These are phyloP conservation scores for Toxostoma redivivum DNA, from an alignment of 2,113 vertebrate genomes.

Conservation along the genomic window DNA sequence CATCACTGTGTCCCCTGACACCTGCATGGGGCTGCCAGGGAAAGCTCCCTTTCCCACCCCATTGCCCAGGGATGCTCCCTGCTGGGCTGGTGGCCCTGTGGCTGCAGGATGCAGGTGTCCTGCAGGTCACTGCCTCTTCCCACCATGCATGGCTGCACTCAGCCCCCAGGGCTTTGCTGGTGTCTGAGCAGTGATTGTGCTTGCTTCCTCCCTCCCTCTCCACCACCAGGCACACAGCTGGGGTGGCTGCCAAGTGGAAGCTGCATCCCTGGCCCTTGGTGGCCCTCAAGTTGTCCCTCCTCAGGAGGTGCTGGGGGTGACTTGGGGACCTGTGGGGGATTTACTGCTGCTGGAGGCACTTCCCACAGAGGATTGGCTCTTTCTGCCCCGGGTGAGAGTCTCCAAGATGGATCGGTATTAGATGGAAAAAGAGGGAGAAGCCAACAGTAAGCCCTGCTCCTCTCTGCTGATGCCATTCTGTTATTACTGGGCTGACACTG, in stretches of 20 bases:
- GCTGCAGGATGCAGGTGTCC: not conserved
- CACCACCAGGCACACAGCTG: no score
- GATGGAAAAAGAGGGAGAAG: not conserved
- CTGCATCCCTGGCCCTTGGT: not conserved
- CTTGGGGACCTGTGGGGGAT: not conserved
- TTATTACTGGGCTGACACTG: not conserved
- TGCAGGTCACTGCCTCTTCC: not conserved
- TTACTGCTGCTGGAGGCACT: not conserved
- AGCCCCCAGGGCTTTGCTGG: accelerated
- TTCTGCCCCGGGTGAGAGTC: accelerated
- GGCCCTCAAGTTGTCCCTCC: not conserved
- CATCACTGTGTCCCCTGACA: not conserved
- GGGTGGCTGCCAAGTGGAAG: not conserved
- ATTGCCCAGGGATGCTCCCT: not conserved
- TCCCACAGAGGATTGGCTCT: not conserved
- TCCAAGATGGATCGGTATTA: not conserved
- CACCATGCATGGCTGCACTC: accelerated
- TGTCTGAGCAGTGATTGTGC: not conserved
- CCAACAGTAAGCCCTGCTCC: accelerated
- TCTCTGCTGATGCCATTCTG: not conserved
- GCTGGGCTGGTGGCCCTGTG: not conserved
- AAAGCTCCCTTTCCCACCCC: not conserved
- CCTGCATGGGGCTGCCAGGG: not conserved
- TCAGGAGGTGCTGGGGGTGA: not conserved
- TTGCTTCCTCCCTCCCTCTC: not conserved